Evolutionary conservation across 2,113 vertebrate genomes (phyloP).

Genomic region (Ceyx cyanopectus): DNA sequence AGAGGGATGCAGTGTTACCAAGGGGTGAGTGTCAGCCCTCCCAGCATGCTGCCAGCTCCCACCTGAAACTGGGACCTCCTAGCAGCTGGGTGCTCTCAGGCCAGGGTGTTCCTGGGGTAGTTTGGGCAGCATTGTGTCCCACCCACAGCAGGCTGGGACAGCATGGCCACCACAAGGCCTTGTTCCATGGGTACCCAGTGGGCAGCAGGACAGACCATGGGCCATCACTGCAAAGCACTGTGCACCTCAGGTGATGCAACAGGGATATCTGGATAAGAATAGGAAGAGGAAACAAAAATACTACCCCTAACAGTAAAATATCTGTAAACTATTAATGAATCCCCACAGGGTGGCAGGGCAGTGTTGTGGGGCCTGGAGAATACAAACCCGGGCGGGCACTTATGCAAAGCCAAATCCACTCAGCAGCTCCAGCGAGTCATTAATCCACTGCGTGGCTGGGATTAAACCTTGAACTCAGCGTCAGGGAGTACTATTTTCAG

Average conservation of each 20-base stretch:
- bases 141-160: fast-evolving
- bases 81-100: neutral
- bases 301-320: fast-evolving
- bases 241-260: fast-evolving
- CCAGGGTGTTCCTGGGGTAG: neutral
- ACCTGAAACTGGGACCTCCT: fast-evolving
- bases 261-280: fast-evolving
- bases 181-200: fast-evolving
- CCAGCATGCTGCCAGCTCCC: fast-evolving
- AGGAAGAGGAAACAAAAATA: neutral
- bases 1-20: fast-evolving
- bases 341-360: neutral
- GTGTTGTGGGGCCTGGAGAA: neutral
- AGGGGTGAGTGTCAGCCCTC: neutral
- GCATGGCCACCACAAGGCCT: neutral
- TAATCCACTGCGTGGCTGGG: slow-evolving; percentile 42
- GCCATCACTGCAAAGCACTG: fast-evolving
- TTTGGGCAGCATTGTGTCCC: neutral
- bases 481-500: slow-evolving; percentile 22
- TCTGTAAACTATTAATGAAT: neutral
- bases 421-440: neutral
- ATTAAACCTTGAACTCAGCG: slow-evolving; percentile 38
- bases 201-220: fast-evolving
- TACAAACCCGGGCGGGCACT: neutral
- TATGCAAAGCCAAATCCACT: slow-evolving; percentile 48